Percentiles rank a stretch among this genome's conserved stretches.
phyloP scores from a whole-genome alignment of 2,888 invertebrate genomes.

The Pedicia rivosa region DNA sequence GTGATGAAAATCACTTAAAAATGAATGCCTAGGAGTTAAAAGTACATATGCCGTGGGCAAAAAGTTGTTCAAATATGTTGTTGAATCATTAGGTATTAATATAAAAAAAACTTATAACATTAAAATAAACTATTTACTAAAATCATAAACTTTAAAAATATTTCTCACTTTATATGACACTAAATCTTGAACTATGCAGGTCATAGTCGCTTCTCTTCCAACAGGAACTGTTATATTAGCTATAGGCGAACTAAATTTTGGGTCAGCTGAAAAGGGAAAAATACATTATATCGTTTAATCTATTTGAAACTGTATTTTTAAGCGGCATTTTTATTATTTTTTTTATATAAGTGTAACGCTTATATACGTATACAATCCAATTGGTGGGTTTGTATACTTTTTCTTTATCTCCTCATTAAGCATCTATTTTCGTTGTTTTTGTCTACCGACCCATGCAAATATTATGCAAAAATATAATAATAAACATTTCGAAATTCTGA shows the following conservation, averaged over 20 bases:
- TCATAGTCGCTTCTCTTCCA: constrained; percentile 66
- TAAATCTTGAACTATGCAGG: constrained; percentile 69
- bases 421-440: no score
- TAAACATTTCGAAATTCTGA: background rate
- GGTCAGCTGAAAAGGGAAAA: constrained; percentile 45
- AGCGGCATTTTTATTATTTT: background rate
- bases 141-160: no score
- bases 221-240: constrained; percentile 70
- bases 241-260: constrained; percentile 68
- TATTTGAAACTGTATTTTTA: background rate
- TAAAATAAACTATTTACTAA: no score
- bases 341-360: background rate
- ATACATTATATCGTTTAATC: constrained; percentile 4
- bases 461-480: background rate
- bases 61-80: no score
- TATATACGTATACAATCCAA: background rate
- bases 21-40: no score
- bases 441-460: background rate
- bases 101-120: no score
- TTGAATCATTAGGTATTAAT: no score
- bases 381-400: background rate
- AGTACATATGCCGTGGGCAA: no score
- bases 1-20: no score
- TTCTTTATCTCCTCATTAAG: background rate
- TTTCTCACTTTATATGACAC: constrained; percentile 65